Evolutionary conservation across 2,888 invertebrate species (phyloP).

Genomic region (Parelbella ahira): DNA sequence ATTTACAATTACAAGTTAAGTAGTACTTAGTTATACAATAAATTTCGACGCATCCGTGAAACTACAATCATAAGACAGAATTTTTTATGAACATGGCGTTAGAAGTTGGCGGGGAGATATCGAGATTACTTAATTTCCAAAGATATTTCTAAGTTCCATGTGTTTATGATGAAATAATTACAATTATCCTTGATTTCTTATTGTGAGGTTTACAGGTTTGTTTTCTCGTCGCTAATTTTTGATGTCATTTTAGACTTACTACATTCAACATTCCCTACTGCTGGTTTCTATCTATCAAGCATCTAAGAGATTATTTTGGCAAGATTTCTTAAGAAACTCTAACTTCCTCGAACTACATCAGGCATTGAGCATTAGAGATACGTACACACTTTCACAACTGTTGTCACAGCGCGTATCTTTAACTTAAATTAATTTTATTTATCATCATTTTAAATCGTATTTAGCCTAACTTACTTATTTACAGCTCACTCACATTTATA

Average conservation of each 20-base stretch:
- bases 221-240: not conserved
- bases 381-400: conserved; percentile 52
- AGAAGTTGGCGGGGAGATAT: too few relatives aligned
- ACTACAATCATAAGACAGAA: conserved; percentile 10
- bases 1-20: conserved; percentile 31
- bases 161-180: too few relatives aligned
- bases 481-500: conserved; percentile 54
- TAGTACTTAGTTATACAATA: not conserved
- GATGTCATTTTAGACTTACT: too few relatives aligned
- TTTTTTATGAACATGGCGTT: not conserved
- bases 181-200: too few relatives aligned
- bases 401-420: conserved; percentile 70
- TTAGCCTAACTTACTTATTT: conserved; percentile 56
- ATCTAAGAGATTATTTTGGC: conserved; percentile 29
- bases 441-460: conserved; percentile 32
- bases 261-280: too few relatives aligned
- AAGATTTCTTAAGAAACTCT: conserved; percentile 24
- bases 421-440: conserved; percentile 31
- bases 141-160: too few relatives aligned
- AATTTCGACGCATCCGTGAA: conserved; percentile 2
- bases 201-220: too few relatives aligned
- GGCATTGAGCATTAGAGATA: conserved; percentile 60
- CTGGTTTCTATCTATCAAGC: conserved; percentile 33
- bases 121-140: too few relatives aligned
- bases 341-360: conserved; percentile 28